Evolutionary conservation across 2,113 vertebrate species (phyloP).

Genomic region (Tachysurus vachellii): DNA sequence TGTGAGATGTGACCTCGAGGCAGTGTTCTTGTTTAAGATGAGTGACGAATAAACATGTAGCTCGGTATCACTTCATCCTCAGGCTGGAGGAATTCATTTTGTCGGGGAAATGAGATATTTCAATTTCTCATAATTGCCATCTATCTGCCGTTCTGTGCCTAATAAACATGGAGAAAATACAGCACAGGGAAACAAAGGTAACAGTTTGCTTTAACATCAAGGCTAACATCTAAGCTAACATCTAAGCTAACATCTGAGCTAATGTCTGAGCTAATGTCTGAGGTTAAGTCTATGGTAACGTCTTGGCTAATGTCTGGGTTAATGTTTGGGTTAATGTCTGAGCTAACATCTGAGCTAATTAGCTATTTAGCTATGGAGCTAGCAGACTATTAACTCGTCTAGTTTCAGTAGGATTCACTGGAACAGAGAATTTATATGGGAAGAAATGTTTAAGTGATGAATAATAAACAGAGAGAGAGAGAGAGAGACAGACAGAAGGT

Average conservation of each 20-base stretch:
- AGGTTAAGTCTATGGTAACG: background rate
- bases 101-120: conserved; percentile 69
- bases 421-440: background rate
- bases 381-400: background rate
- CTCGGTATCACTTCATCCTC: conserved; percentile 62
- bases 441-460: background rate
- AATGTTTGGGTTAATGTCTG: background rate
- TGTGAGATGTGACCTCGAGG: conserved; percentile 27
- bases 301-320: background rate
- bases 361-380: background rate
- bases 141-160: background rate
- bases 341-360: background rate
- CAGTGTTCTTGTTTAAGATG: conserved; percentile 67
- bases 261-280: background rate
- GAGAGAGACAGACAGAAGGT: background rate
- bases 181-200: background rate
- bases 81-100: conserved; percentile 66
- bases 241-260: background rate
- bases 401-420: background rate
- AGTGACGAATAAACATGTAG: conserved; percentile 64
- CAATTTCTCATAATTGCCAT: conserved; percentile 70
- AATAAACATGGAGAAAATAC: background rate
- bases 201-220: background rate
- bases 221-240: background rate
- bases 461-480: background rate